Base-by-base conservation (phyloP, 1,140 invertebrate genomes). In the Trachelipus rathkii region DNA sequence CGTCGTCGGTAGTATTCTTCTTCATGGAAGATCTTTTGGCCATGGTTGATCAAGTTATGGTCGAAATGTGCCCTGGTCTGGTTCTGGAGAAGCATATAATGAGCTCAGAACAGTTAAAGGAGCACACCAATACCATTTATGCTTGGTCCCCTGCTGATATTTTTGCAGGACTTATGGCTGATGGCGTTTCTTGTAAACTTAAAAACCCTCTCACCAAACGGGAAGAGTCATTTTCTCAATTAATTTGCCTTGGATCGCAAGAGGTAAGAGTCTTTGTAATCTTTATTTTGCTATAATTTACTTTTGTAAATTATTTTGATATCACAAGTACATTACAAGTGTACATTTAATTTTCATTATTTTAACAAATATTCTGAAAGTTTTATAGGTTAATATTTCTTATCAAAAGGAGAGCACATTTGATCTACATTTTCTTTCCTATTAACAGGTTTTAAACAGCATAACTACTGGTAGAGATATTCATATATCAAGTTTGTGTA, bases 1-100 rank as follows among this genome's bases (percentile, higher is more conserved):
- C 87, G 9, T 87, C 87, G 8, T 83, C 85, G 43, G 87, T 88
- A 44, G 90, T 89, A 82, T 93, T 93, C 82, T 90, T 90, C 81
- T 91, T 93, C 83, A 84, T 93, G n/a, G 90, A 91, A 82, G 90
- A 93, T 82, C 87, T 94, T 78, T 84, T 92, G 6, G 88, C 89
- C 78, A 87, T 92, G 67, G 87, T 93, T 44, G 89, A 92, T 83
- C 88, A 90, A 82, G 89, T 89, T 9, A 82, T 91, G 21, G 83
- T 87, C 45, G 87, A 88, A 81, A 88, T 91, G 50, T 90, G 89
- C 82, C 92, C 92, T 15, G 90, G 90, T 10, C 84, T 93, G 77
- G 82, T 88, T 45, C 82, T 91, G 21, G 89, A 92, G 83, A 88
- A 88, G 76, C 88, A 91, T 82, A 87, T 89, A 81, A 83, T 92